Conservation (phyloP, 2,113 vertebrate species). For the Corythoichthys haematopterus region DNA sequence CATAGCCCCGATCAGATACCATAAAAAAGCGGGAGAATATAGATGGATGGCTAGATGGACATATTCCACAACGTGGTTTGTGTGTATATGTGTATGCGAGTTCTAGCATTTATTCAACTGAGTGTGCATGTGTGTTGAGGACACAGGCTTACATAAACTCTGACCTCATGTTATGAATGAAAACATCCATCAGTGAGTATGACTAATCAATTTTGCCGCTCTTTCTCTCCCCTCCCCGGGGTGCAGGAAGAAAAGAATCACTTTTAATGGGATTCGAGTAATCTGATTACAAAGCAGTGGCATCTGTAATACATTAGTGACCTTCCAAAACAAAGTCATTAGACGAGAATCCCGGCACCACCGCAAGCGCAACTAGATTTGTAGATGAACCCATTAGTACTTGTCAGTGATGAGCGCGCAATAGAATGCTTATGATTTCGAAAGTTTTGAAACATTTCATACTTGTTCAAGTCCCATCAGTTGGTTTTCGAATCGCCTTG, state of each 20-base stretch:
- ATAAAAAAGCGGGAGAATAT: too few species aligned
- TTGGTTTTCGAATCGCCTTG: not conserved
- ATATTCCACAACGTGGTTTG: not conserved
- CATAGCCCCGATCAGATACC: too few species aligned
- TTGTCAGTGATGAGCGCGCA: not conserved
- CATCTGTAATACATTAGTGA: slow-evolving; percentile 46
- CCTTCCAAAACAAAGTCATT: slow-evolving; percentile 16
- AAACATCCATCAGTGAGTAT: slow-evolving; percentile 61
- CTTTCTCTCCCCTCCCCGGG: slow-evolving; percentile 35
- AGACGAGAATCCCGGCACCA: slow-evolving; percentile 6
- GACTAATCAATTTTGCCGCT: slow-evolving; percentile 59
- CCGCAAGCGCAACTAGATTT: not conserved
- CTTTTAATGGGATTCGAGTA: slow-evolving; percentile 53
- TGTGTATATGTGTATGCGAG: not conserved
- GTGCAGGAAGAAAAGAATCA: slow-evolving; percentile 39
- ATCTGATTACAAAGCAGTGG: slow-evolving; percentile 52
- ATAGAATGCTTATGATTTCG: not conserved
- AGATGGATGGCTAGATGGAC: not conserved
- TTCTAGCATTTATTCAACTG: not conserved
- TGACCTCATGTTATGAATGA: slow-evolving; percentile 60
- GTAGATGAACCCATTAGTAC: slow-evolving; percentile 7
- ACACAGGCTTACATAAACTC: slow-evolving; percentile 54
- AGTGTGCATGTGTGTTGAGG: slow-evolving; percentile 10
- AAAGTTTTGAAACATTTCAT: not conserved
- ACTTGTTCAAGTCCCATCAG: not conserved